Evolutionary conservation across 2,113 vertebrate species (phyloP).

Genomic region (Solea senegalensis): DNA sequence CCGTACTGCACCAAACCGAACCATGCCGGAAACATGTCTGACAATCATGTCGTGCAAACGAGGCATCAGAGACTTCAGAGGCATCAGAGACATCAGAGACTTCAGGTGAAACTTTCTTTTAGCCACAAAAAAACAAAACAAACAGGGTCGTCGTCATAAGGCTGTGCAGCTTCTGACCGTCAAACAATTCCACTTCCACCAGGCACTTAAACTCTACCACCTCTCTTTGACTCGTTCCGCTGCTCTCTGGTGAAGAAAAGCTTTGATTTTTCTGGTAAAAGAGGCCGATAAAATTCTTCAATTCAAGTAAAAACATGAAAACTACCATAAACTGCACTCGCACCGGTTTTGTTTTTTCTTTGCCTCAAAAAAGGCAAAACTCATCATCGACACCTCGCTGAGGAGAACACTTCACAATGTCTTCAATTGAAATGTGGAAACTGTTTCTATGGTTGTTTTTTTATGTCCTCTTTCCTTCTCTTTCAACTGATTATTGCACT

Average conservation of each 20-base stretch:
- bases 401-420: constrained; percentile 40
- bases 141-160: constrained; percentile 15
- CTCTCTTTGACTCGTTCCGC: constrained; percentile 37
- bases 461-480: constrained; percentile 74
- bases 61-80: not conserved
- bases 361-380: constrained; percentile 20
- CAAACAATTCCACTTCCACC: constrained; percentile 57
- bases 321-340: constrained; percentile 43
- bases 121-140: constrained; percentile 3
- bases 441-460: constrained; percentile 19
- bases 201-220: constrained; percentile 80
- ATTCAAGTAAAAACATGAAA: constrained; percentile 64
- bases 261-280: constrained; percentile 6
- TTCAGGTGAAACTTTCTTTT: constrained; percentile 52
- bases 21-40: too few species aligned
- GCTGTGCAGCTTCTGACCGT: constrained; percentile 43
- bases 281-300: constrained; percentile 57
- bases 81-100: too few species aligned
- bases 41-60: too few species aligned
- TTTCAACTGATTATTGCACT: constrained; percentile 92
- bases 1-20: too few species aligned
- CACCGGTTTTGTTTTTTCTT: constrained; percentile 18
- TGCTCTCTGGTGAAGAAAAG: constrained; percentile 38
- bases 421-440: constrained; percentile 45
- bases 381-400: constrained; percentile 24